These are phyloP conservation scores for Desmophyllum pertusum DNA, from an alignment of 92 coral and sea anemone species.

Conservation along the genomic window DNA sequence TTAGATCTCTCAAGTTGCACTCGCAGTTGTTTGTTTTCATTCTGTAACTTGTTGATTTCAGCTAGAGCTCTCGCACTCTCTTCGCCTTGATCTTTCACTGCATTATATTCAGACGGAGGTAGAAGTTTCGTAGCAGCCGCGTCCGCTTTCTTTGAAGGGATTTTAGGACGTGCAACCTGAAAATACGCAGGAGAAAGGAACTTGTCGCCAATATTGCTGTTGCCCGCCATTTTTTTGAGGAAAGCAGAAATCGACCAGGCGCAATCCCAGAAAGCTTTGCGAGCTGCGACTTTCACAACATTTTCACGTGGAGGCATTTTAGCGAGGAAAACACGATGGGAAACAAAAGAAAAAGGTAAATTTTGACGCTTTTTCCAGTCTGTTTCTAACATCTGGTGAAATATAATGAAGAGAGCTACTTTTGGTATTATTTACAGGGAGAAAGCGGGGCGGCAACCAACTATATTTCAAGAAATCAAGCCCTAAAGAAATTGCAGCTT, in stretches of 20 bases:
- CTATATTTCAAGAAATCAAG: slow-evolving; percentile 91
- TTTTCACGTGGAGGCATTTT: slow-evolving; percentile 34
- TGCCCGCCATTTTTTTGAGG: slow-evolving; percentile 84
- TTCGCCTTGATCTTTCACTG: slow-evolving; percentile 50
- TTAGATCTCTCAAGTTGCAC: slow-evolving; percentile 46
- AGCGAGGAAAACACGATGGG: slow-evolving; percentile 59
- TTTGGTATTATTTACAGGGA: slow-evolving; percentile 60
- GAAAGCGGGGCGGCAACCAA: slow-evolving; percentile 93
- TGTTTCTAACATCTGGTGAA: not conserved
- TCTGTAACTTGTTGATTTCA: slow-evolving; percentile 58
- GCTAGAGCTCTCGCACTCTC: slow-evolving; percentile 14
- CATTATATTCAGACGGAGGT: slow-evolving; percentile 78
- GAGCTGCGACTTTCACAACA: not conserved
- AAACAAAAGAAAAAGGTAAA: slow-evolving; percentile 79
- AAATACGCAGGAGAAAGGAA: slow-evolving; percentile 96
- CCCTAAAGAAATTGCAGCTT: slow-evolving; percentile 91
- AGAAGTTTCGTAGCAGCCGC: slow-evolving; percentile 53
- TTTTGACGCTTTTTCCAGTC: not conserved
- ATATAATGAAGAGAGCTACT: no score
- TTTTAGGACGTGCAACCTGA: slow-evolving; percentile 59
- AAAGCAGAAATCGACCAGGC: slow-evolving; percentile 32
- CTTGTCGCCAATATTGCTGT: slow-evolving; percentile 37
- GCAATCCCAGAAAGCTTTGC: slow-evolving; percentile 61
- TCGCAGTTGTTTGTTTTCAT: slow-evolving; percentile 62
- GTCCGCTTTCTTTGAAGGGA: slow-evolving; percentile 33